Evolutionary conservation across 35 echinoderm and acorn worm species (phyloP).

Genomic region (Antedon bifida): DNA sequence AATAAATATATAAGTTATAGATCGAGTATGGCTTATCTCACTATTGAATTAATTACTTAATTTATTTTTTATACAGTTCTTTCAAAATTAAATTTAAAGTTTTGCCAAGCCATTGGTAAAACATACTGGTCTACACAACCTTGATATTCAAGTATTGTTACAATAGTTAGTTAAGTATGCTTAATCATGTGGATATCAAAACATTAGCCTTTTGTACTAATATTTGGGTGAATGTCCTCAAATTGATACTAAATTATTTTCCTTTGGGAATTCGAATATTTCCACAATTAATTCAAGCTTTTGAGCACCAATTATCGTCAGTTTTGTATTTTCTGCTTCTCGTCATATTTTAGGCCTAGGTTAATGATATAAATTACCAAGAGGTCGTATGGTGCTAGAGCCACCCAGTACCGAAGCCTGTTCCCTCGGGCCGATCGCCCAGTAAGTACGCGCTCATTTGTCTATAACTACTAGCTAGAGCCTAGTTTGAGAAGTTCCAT

Average conservation of each 20-base stretch:
- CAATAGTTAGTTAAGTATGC: too few species aligned
- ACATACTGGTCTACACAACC: too few species aligned
- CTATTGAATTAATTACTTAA: too few species aligned
- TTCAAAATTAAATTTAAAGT: too few species aligned
- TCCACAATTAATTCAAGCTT: background rate
- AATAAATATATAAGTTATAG: too few species aligned
- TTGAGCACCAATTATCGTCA: constrained; percentile 1
- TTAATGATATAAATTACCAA: background rate
- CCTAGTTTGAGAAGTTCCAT: background rate
- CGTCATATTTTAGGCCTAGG: background rate
- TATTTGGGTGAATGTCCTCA: background rate
- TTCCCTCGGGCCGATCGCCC: background rate
- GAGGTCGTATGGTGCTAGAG: background rate
- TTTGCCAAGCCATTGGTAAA: too few species aligned
- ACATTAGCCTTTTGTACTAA: background rate
- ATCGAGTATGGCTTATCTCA: too few species aligned
- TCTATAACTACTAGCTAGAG: background rate
- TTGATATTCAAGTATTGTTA: too few species aligned
- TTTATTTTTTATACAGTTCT: too few species aligned
- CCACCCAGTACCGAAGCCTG: background rate
- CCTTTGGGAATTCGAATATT: background rate
- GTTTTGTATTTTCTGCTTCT: background rate
- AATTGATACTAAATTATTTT: background rate
- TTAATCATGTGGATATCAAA: background rate
- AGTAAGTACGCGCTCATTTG: background rate